Percentiles rank a stretch among this genome's conserved stretches.
Evolutionary conservation across 1,140 invertebrate species (phyloP).

Genomic region (Harpegnathos saltator): DNA sequence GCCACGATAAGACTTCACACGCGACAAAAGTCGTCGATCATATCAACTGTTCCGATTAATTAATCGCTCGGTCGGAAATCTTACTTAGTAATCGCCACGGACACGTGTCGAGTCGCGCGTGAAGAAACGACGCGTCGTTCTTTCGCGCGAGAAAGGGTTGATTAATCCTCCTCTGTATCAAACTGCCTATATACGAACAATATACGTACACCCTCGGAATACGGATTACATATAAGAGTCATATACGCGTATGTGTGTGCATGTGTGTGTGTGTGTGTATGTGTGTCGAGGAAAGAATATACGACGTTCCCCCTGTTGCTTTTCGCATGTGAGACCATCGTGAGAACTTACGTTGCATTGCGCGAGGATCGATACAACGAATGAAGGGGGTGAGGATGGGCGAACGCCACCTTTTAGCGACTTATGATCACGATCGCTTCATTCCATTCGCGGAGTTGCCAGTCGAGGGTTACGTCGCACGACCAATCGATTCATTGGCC

Average conservation of each 20-base stretch:
- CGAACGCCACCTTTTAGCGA: constrained; percentile 46
- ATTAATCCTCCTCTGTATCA: no score
- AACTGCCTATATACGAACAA: no score
- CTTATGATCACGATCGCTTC: constrained; percentile 15
- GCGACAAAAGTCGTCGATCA: background rate
- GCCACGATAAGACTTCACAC: background rate
- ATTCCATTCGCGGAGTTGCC: background rate
- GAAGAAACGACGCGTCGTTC: no score
- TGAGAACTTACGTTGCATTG: constrained; percentile 30
- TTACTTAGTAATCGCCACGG: background rate
- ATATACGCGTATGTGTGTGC: background rate
- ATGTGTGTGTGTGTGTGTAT: background rate
- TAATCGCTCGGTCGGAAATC: background rate
- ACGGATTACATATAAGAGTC: background rate
- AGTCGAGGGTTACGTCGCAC: background rate
- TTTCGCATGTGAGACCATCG: background rate
- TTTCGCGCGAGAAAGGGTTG: no score
- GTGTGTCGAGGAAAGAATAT: background rate
- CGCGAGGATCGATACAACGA: constrained; percentile 55
- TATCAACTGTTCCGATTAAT: constrained; percentile 20
- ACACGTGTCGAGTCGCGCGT: background rate
- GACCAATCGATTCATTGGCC: background rate
- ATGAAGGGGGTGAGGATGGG: no score
- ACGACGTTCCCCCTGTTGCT: background rate
- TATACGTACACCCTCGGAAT: no score